Percentiles rank a stretch among this genome's conserved stretches.
Conservation (phyloP, 2,888 invertebrate genomes). For the Nomada lathburiana region DNA sequence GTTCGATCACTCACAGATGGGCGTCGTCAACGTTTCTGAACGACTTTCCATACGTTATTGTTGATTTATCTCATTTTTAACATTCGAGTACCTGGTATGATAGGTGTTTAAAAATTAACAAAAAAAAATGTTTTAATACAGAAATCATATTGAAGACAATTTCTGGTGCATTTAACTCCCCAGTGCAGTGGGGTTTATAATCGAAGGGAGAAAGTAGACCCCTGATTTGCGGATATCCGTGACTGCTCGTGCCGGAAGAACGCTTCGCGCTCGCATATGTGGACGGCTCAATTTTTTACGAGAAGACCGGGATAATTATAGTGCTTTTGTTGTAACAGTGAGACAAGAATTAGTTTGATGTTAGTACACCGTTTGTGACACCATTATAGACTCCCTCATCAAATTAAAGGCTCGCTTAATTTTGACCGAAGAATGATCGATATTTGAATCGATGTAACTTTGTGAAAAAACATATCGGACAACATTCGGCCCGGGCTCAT, state of each 20-base stretch:
- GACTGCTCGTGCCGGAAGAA: conserved; percentile 8
- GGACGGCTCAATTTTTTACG: conserved; percentile 50
- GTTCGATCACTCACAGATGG: conserved; percentile 3
- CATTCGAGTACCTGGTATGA: too few relatives aligned
- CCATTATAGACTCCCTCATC: too few relatives aligned
- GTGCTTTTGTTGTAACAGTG: conserved; percentile 23
- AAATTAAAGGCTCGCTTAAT: too few relatives aligned
- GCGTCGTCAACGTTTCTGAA: conserved; percentile 3
- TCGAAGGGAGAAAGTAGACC: conserved; percentile 37
- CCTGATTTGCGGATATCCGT: conserved; percentile 60
- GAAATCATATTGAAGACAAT: conserved; percentile 74
- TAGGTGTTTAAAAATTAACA: too few relatives aligned
- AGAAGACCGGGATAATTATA: conserved; percentile 67
- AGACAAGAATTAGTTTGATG: too few relatives aligned
- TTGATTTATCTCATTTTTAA: background rate
- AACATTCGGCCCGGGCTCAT: too few relatives aligned
- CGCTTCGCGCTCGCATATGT: conserved; percentile 29
- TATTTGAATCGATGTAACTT: too few relatives aligned
- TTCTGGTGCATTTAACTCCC: conserved; percentile 23
- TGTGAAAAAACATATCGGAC: too few relatives aligned
- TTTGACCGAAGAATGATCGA: too few relatives aligned
- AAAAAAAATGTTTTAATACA: background rate
- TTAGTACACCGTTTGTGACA: too few relatives aligned
- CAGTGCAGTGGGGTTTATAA: background rate
- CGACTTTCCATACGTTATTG: conserved; percentile 3